These are phyloP conservation scores for Tachuris rubrigastra DNA, from an alignment of 2,113 vertebrate species.

Conservation along the genomic window DNA sequence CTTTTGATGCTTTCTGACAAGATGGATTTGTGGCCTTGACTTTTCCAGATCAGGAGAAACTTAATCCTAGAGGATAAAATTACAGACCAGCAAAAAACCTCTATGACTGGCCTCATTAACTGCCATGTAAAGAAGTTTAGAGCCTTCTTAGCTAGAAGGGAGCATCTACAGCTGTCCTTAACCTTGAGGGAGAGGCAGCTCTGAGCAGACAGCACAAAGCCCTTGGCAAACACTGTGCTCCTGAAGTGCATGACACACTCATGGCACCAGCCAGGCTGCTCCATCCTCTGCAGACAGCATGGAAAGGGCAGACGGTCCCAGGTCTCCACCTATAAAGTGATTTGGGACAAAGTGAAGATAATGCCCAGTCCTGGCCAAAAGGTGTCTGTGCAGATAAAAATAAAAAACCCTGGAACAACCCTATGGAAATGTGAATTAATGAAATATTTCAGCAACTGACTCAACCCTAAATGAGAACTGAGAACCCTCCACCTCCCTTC, in stretches of 20 bases:
- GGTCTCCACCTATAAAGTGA: slow-evolving; percentile 7
- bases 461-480: slow-evolving; percentile 51
- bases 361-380: slow-evolving; percentile 44
- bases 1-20: slow-evolving; percentile 48
- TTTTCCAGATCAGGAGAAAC: slow-evolving; percentile 51
- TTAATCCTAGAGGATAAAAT: slow-evolving; percentile 47
- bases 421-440: slow-evolving; percentile 71
- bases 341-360: slow-evolving; percentile 33
- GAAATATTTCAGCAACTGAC: slow-evolving; percentile 61
- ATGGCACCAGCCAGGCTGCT: slow-evolving; percentile 40
- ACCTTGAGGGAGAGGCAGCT: background rate
- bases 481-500: slow-evolving; percentile 65
- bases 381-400: slow-evolving; percentile 56
- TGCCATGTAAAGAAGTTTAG: slow-evolving; percentile 35
- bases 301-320: slow-evolving; percentile 13
- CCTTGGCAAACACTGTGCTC: background rate
- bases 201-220: slow-evolving; percentile 1
- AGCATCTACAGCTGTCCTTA: slow-evolving; percentile 8
- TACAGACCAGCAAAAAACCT: slow-evolving; percentile 22
- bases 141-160: background rate
- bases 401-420: slow-evolving; percentile 48
- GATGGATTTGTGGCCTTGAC: slow-evolving; percentile 54
- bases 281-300: background rate
- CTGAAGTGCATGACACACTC: background rate
- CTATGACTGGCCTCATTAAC: background rate